Percentiles rank a stretch among this genome's conserved stretches.
These are phyloP conservation scores for Chironex yamaguchii DNA, from an alignment of 30 jellyfish, hydroid and myxozoan species.

Conservation along the genomic window DNA sequence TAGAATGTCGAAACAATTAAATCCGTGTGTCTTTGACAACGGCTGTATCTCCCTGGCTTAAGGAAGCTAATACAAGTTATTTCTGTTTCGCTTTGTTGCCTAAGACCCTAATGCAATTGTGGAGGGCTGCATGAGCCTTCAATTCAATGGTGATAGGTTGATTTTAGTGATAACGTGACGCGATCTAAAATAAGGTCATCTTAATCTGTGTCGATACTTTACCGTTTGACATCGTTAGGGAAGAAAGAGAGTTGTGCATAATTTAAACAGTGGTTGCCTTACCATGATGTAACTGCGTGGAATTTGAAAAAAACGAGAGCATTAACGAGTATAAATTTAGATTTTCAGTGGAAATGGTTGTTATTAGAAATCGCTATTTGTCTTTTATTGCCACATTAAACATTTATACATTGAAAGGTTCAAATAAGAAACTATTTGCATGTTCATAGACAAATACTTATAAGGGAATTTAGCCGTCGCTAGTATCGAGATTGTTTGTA, in stretches of 20 bases:
- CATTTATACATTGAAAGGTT: background rate
- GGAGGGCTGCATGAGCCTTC: background rate
- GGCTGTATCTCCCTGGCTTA: background rate
- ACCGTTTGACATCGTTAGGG: no score
- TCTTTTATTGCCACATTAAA: background rate
- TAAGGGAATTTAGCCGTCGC: background rate
- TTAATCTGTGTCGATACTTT: no score
- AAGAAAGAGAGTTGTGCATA: no score
- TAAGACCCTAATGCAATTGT: background rate
- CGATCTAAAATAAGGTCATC: background rate
- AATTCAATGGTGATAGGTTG: background rate
- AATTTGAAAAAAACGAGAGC: background rate
- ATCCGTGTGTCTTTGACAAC: no score
- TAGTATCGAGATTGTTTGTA: no score
- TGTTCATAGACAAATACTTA: background rate
- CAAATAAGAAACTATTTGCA: background rate
- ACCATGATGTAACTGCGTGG: background rate
- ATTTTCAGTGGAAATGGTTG: background rate
- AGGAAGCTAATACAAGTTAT: background rate
- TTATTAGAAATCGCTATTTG: background rate
- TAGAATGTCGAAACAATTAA: no score
- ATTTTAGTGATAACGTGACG: background rate
- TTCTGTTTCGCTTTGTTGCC: background rate
- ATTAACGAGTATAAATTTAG: no score
- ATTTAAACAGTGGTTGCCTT: no score